Conservation (phyloP, 1,140 invertebrate species). For the Nomia melanderi region DNA sequence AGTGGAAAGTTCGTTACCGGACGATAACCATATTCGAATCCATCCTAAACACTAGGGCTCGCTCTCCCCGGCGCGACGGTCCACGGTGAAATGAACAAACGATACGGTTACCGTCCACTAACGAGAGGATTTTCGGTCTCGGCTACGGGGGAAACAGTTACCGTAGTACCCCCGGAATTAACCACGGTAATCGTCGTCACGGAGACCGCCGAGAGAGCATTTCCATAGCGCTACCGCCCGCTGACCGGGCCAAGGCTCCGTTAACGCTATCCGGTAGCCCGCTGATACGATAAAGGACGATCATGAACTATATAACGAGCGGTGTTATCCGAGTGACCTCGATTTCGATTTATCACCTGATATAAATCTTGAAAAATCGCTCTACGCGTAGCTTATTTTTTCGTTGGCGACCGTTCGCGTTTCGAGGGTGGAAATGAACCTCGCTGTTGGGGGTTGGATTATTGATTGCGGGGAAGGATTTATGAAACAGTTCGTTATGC, state of each 20-base stretch:
- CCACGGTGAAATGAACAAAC: slow-evolving; percentile 9
- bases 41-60: background rate
- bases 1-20: slow-evolving; percentile 6
- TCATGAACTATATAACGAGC: too few relatives aligned
- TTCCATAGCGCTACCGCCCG: background rate
- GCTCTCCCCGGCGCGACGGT: background rate
- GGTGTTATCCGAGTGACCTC: too few relatives aligned
- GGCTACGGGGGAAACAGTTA: background rate
- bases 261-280: background rate
- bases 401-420: too few relatives aligned
- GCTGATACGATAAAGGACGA: too few relatives aligned
- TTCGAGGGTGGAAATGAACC: too few relatives aligned
- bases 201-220: background rate
- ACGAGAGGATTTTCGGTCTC: slow-evolving; percentile 10
- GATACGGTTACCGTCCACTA: slow-evolving; percentile 10
- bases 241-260: background rate
- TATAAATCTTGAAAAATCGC: too few relatives aligned
- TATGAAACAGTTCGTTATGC: too few relatives aligned
- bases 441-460: too few relatives aligned
- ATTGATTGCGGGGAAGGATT: too few relatives aligned
- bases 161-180: background rate
- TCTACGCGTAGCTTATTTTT: too few relatives aligned
- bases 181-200: slow-evolving; percentile 8
- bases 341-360: too few relatives aligned
- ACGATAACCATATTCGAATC: slow-evolving; percentile 2